Evolutionary conservation across 2,888 invertebrate species (phyloP), one percentile per base, ranked within the genome.

Genomic region (Malthinus seriepunctatus): DNA sequence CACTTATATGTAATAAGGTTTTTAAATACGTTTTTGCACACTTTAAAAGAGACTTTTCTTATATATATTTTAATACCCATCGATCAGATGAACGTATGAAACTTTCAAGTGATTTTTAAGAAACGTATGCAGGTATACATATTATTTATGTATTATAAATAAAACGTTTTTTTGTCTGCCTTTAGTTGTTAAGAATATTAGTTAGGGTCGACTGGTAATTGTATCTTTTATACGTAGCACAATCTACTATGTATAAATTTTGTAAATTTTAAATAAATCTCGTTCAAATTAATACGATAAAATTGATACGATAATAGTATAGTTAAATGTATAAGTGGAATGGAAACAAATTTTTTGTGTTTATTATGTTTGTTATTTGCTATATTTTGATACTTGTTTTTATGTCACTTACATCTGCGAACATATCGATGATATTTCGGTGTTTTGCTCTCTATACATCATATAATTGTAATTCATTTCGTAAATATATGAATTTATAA

Each of bases 351-450:
- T 50, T 63, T n/a, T 60, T 65, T 62, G 62, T 67, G 67, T 68
- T 69, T 64, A 64, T 68, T 68, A 63, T 63, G 54, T 64, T 67
- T 67, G 70, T 70, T 69, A 64, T 67, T 70, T 56, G 53, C 63
- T 71, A 72, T 74, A 73, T 75, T 75, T 74, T 74, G 75, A 74
- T 76, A 75, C 73, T 72, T 71, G 66, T 70, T 65, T 71, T 68
- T 71, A 66, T 69, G 50, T 72, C 69, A 67, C 68, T 65, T 66
- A 53, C 42, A 59, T 63, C 68, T 64, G 68, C 71, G 69, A 70
- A 76, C 76, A 76, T 76, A 76, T 76, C 76, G 75, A 74, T 69
- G 70, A 73, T 72, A 71, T 67, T n/a, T 71, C 70, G 73, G 70
- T 72, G 69, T 73, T 67, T 69, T 58, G 62, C 62, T 62, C 62